Conservation (phyloP, 2,888 invertebrate genomes). For the Trisateles emortualis region DNA sequence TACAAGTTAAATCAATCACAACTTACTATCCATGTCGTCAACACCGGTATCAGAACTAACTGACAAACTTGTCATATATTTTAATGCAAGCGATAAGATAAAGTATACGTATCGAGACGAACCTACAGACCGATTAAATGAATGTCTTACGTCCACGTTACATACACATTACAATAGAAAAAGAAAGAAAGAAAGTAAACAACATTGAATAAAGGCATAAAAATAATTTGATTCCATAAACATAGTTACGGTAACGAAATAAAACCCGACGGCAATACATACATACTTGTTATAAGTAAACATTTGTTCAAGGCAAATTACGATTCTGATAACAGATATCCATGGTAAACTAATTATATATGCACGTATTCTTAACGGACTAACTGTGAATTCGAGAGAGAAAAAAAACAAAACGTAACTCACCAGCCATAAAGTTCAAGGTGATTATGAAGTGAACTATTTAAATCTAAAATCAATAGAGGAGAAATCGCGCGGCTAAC, state of each 20-base stretch:
- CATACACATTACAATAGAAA: too few species aligned
- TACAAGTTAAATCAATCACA: slow-evolving; percentile 43
- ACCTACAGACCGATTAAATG: slow-evolving; percentile 44
- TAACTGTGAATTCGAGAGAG: slow-evolving; percentile 41
- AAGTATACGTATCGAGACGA: slow-evolving; percentile 54
- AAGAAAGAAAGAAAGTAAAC: slow-evolving; percentile 46
- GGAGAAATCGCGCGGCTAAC: slow-evolving; percentile 74
- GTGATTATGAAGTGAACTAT: slow-evolving; percentile 62
- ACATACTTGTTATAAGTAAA: slow-evolving; percentile 46
- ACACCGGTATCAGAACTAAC: slow-evolving; percentile 57
- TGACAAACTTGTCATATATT: slow-evolving; percentile 57
- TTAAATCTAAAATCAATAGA: slow-evolving; percentile 79
- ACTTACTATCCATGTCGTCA: slow-evolving; percentile 69
- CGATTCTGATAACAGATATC: slow-evolving; percentile 52
- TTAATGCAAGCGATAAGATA: slow-evolving; percentile 70
- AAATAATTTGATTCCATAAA: slow-evolving; percentile 27
- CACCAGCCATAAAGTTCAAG: slow-evolving; percentile 84
- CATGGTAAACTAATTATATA: slow-evolving; percentile 46
- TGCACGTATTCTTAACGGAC: slow-evolving; percentile 32
- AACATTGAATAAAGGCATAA: slow-evolving; percentile 30
- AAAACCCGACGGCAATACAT: slow-evolving; percentile 37
- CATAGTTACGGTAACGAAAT: slow-evolving; percentile 37
- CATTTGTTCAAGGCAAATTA: slow-evolving; percentile 57
- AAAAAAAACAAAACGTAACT: slow-evolving; percentile 52
- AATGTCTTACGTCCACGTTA: slow-evolving; percentile 43